These are phyloP conservation scores for Hypotaenidia philippensis DNA, from an alignment of 2,797 vertebrate species.

Conservation along the genomic window DNA sequence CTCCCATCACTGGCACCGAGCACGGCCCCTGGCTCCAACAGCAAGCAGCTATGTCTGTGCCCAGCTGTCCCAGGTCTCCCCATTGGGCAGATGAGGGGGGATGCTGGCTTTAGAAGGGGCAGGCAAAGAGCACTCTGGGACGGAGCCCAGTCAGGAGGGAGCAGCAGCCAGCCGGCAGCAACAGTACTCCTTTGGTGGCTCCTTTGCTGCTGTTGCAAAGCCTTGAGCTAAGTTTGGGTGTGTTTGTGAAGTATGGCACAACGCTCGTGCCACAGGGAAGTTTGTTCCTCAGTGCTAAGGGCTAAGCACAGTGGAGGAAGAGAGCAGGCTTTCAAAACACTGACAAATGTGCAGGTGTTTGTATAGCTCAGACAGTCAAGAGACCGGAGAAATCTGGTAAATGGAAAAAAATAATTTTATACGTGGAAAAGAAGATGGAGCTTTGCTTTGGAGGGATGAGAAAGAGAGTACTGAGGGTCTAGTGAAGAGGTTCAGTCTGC, in stretches of 20 bases:
- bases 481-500: neutral
- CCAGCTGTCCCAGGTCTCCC: neutral
- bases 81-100: rapidly evolving
- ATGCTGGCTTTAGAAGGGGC: neutral
- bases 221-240: neutral
- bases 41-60: neutral
- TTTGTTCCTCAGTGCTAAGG: neutral
- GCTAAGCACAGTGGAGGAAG: neutral
- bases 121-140: neutral
- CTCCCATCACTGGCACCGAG: neutral
- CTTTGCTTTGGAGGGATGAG: conserved; percentile 12
- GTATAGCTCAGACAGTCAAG: neutral
- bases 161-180: neutral
- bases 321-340: neutral
- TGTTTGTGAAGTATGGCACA: neutral
- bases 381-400: neutral
- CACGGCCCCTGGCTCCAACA: neutral
- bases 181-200: neutral
- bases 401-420: neutral
- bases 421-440: neutral
- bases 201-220: neutral
- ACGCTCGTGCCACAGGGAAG: rapidly evolving
- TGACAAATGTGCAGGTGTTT: neutral
- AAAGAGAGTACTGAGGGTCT: neutral
- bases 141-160: too few relatives aligned